Percentiles rank a stretch among this genome's conserved stretches.
Conservation (phyloP, 2,113 vertebrate species). For the Archilochus colubris region DNA sequence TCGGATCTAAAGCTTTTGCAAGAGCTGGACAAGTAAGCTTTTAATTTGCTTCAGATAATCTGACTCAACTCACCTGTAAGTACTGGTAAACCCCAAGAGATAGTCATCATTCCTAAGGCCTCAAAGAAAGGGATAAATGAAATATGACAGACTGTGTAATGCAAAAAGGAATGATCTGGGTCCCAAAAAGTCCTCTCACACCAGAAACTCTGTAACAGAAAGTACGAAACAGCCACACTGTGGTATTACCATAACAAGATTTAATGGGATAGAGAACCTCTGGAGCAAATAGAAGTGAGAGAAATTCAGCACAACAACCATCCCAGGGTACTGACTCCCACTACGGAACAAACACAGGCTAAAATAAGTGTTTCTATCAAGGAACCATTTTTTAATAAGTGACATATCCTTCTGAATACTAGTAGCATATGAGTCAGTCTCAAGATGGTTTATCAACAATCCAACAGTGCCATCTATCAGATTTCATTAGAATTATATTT, state of each 20-base stretch:
- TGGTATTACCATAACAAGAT: background rate
- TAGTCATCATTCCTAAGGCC: background rate
- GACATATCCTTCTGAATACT: background rate
- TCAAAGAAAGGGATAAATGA: background rate
- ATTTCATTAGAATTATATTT: conserved; percentile 31
- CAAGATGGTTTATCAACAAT: conserved; percentile 45
- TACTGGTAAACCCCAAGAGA: background rate
- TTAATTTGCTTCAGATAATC: conserved; percentile 34
- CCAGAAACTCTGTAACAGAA: background rate
- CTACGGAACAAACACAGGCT: background rate
- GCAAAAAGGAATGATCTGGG: background rate
- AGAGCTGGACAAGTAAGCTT: background rate
- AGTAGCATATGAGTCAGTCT: background rate
- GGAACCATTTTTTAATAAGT: conserved; percentile 7
- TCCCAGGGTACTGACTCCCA: background rate
- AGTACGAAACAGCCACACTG: background rate
- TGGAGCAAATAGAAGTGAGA: background rate
- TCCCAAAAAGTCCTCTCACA: background rate
- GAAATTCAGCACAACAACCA: background rate
- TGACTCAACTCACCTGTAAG: background rate
- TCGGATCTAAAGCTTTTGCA: background rate
- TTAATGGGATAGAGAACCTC: background rate
- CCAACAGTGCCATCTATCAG: conserved; percentile 75
- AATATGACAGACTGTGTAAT: background rate
- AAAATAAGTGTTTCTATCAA: conserved; percentile 19